A percentile compares a stretch with the other conserved stretches of the same genome.
phyloP scores from a whole-genome alignment of 2,797 vertebrate genomes.

The Buceros bicornis region DNA sequence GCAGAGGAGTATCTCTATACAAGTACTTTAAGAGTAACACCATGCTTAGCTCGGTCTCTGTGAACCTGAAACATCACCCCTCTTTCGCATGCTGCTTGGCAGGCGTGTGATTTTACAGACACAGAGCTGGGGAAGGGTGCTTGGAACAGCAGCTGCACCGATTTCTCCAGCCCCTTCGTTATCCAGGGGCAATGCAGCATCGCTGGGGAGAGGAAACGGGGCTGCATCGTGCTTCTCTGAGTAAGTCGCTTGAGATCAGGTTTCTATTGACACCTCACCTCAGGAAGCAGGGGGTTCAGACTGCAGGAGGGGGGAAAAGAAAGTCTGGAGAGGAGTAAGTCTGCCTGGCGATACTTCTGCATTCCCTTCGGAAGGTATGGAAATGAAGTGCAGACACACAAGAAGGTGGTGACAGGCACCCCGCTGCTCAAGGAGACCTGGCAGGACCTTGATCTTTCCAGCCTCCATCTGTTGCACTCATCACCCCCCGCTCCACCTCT shows the following conservation, averaged over 20 bases:
- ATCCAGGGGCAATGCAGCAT: neutral
- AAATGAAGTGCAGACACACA: neutral
- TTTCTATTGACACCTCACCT: neutral
- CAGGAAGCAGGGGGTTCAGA: neutral
- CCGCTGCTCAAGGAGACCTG: neutral
- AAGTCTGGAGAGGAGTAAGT: neutral
- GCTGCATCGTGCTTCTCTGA: neutral
- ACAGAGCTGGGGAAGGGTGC: neutral
- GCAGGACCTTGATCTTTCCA: constrained; percentile 2
- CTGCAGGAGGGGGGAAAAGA: neutral
- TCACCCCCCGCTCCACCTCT: neutral
- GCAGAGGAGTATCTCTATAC: neutral
- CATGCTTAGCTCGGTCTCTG: accelerated
- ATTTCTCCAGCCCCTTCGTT: neutral
- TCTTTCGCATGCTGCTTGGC: neutral
- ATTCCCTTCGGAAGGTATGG: constrained; percentile 1
- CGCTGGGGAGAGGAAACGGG: accelerated
- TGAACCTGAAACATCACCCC: neutral
- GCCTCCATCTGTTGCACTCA: constrained; percentile 4
- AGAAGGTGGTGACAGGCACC: neutral
- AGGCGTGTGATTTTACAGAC: neutral
- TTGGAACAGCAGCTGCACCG: neutral
- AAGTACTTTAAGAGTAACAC: neutral
- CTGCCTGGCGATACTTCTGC: neutral
- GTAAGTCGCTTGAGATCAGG: neutral